phyloP scores from a whole-genome alignment of 2,113 vertebrate genomes.

The Dasypus novemcinctus region DNA sequence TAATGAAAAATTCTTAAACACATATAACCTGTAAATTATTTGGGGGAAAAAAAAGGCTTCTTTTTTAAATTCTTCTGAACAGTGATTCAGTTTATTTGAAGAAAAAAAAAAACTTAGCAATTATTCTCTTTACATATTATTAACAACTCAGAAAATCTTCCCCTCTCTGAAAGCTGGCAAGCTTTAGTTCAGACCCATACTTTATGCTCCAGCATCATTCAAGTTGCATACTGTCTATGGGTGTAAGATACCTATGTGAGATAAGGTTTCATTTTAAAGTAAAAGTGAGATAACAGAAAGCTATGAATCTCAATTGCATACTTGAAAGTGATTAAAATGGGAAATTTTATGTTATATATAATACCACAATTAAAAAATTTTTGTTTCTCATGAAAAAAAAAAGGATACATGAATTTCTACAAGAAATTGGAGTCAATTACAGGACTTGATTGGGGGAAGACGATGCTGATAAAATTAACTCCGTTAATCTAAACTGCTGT shows the following conservation, averaged over 20 bases:
- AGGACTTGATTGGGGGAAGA: not conserved
- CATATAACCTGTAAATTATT: not conserved
- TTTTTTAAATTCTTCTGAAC: slow-evolving; percentile 14
- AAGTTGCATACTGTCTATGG: not conserved
- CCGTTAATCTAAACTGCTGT: slow-evolving; percentile 47
- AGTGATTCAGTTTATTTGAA: not conserved
- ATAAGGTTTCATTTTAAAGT: slow-evolving; percentile 13
- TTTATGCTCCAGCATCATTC: not conserved
- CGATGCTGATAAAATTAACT: slow-evolving; percentile 35
- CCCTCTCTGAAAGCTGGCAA: not conserved
- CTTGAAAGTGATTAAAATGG: too few relatives aligned
- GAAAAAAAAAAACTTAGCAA: not conserved
- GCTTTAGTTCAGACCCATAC: not conserved
- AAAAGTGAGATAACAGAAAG: not conserved
- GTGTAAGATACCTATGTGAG: not conserved
- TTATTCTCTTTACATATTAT: not conserved
- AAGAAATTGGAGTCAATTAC: not conserved
- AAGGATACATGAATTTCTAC: not conserved
- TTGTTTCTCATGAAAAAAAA: not conserved
- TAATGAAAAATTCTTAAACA: slow-evolving; percentile 17
- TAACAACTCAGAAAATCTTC: not conserved
- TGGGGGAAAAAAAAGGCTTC: not conserved
- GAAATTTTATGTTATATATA: too few relatives aligned
- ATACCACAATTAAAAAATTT: too few relatives aligned
- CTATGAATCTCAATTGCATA: not conserved